Evolutionary conservation across 2,888 invertebrate genomes (phyloP).

Genomic region (Euplagia quadripunctaria): DNA sequence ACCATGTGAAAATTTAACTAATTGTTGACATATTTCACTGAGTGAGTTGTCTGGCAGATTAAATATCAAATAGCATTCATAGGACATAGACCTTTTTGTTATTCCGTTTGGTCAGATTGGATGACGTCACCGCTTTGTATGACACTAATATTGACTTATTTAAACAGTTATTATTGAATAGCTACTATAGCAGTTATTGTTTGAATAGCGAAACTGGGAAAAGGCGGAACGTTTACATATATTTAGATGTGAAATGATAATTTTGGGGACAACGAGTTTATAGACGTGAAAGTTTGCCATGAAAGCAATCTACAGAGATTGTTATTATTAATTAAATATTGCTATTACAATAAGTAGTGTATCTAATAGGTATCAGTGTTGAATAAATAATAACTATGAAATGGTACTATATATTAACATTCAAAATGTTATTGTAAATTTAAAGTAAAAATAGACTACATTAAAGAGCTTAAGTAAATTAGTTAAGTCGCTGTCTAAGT

Average conservation of each 20-base stretch:
- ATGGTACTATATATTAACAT: too few relatives aligned
- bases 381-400: too few relatives aligned
- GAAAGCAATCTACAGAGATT: background rate
- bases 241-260: background rate
- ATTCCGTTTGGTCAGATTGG: conserved; percentile 26
- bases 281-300: background rate
- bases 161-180: conserved; percentile 19
- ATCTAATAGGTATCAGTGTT: background rate
- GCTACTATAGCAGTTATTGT: too few relatives aligned
- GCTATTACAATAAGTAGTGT: background rate
- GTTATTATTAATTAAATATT: background rate
- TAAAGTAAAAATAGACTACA: too few relatives aligned
- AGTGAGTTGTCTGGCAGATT: conserved; percentile 14
- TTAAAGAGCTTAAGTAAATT: background rate
- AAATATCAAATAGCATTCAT: conserved; percentile 32
- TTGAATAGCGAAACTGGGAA: background rate
- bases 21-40: background rate
- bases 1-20: background rate
- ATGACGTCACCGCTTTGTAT: conserved; percentile 39
- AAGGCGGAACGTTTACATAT: background rate
- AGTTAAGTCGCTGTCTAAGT: background rate
- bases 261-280: background rate
- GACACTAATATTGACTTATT: conserved; percentile 37
- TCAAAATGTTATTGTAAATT: too few relatives aligned
- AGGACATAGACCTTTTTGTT: conserved; percentile 42